phyloP scores from a whole-genome alignment of 2,113 vertebrate species.

The Calidris pygmaea region DNA sequence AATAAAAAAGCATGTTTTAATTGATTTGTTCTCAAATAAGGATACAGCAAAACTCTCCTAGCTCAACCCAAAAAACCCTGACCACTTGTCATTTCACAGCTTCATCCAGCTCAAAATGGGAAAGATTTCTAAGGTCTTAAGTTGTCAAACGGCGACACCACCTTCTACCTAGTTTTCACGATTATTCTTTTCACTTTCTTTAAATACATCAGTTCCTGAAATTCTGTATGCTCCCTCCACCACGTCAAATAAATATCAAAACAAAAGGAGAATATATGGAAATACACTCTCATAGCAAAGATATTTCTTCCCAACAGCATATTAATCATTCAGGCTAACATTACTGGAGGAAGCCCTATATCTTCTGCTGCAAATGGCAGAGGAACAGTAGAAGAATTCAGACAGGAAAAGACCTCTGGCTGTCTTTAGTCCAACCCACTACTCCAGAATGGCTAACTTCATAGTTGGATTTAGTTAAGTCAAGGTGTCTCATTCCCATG shows the following conservation, averaged over 20 bases:
- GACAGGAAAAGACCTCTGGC: not conserved
- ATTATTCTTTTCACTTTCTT: not conserved
- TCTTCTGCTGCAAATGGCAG: not conserved
- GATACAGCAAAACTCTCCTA: not conserved
- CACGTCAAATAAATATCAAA: not conserved
- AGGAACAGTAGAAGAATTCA: not conserved
- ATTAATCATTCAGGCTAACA: not conserved
- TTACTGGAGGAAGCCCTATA: accelerated
- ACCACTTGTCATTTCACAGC: not conserved
- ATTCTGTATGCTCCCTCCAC: not conserved
- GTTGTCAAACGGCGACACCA: not conserved
- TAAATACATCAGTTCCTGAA: not conserved
- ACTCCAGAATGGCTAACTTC: not conserved
- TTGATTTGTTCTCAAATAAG: not conserved
- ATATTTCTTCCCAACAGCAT: not conserved
- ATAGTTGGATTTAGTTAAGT: not conserved
- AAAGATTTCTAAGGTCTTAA: not conserved
- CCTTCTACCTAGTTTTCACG: not conserved
- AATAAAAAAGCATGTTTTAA: not conserved
- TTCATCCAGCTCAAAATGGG: not conserved
- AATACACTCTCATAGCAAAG: not conserved
- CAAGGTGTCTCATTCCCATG: not conserved
- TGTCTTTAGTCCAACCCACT: not conserved
- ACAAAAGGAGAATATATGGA: not conserved
- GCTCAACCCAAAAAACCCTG: not conserved